Base-by-base conservation (phyloP, 2,113 vertebrate genomes). In the Paradoxurus hermaphroditus region DNA sequence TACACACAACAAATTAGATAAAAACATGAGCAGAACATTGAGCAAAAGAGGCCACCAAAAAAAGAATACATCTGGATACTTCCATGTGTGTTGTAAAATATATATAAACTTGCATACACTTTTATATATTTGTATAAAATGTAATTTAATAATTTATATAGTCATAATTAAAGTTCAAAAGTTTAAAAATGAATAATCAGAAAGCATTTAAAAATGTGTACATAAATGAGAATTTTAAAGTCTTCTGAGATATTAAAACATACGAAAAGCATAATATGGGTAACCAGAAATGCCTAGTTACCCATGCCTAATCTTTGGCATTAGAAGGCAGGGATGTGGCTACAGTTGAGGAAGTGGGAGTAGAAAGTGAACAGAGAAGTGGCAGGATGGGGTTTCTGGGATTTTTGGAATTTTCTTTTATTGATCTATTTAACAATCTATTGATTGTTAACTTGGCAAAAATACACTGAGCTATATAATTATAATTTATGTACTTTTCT, bases 161-260 rank as follows among this genome's bases (percentile, higher is more conserved):
- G 44, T 91, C 29, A 78, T 91, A 92, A 8, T 82, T 16, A 46
- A 92, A 96, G 14, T 94, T 94, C 19, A 95, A 90, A 92, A 84
- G 25, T 67, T 86, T 87, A 82, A 87, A 68, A 53, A 91, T 95
- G 49, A 89, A 96, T 72, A 65, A 67, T 78, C 21, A 95, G 78
- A 77, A 44, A 56, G 73, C 9, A 95, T 41, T 92, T 78, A 79
- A 95, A 46, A 96, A 81, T 10, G 11, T 70, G 3, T n/a, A 90
- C 11, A 0, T 62, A 49, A 95, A 51, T 70, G 19, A 88, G 44
- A n/a, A 94, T 91, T 56, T 41, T 21, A 86, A 75, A 93, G 13
- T 65, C 41, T 70, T 65, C 53, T 18, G 41, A 82, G 65, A 77
- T 78, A 72, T n/a, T 63, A 86, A 97, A 83, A 90, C 16, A 51